Conservation (phyloP, 2,113 vertebrate species). For the Lynx canadensis region DNA sequence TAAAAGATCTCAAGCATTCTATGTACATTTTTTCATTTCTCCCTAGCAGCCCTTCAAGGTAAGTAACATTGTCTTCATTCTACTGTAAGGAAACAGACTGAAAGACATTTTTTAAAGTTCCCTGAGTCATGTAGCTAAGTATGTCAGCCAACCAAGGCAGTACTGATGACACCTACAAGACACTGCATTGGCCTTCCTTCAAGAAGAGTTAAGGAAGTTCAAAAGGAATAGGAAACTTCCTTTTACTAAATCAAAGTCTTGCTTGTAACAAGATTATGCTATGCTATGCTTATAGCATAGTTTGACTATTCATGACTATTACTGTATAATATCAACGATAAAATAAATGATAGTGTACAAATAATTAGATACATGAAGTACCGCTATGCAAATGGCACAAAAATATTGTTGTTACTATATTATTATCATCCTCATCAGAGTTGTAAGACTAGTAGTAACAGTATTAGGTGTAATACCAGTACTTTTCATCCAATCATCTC, state of each 20-base stretch:
- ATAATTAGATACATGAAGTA: background rate
- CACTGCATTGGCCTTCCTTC: background rate
- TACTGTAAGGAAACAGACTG: background rate
- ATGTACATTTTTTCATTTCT: slow-evolving; percentile 4
- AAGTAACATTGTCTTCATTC: background rate
- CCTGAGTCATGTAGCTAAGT: background rate
- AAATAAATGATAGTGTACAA: background rate
- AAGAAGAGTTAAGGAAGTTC: background rate
- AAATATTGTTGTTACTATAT: background rate
- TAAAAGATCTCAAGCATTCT: background rate
- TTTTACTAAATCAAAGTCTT: slow-evolving; percentile 34
- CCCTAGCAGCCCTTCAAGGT: background rate
- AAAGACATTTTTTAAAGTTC: background rate
- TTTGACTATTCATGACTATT: background rate
- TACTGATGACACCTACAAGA: background rate
- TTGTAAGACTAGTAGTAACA: background rate
- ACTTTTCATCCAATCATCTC: background rate
- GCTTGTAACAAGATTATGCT: background rate
- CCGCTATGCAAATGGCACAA: background rate
- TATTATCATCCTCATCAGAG: background rate
- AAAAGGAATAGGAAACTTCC: background rate
- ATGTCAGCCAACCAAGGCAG: background rate
- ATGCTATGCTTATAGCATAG: background rate
- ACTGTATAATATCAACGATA: background rate
- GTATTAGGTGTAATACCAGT: slow-evolving; percentile 6